Conservation (phyloP, 1,140 invertebrate genomes). For the Halesus radiatus region DNA sequence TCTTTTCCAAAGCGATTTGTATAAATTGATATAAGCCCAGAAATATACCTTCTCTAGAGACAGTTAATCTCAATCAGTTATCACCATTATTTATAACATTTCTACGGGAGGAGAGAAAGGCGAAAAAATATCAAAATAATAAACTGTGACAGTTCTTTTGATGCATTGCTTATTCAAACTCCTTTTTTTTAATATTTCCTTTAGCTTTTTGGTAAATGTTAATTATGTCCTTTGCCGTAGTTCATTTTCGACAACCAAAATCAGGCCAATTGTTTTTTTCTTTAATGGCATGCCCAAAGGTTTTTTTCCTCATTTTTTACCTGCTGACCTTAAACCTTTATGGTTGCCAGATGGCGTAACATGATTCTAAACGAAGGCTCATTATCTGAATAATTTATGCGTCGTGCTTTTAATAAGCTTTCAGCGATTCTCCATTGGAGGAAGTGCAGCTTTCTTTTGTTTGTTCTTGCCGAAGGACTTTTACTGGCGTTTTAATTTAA, state of each 20-base stretch:
- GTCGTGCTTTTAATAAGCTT: constrained; percentile 38
- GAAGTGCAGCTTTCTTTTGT: constrained; percentile 28
- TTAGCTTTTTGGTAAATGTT: constrained; percentile 40
- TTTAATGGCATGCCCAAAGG: constrained; percentile 14
- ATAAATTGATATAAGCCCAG: too few species aligned
- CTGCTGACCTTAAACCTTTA: constrained; percentile 23
- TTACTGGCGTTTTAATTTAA: constrained; percentile 32
- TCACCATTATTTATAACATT: too few species aligned
- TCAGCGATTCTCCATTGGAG: constrained; percentile 27
- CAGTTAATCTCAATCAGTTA: too few species aligned
- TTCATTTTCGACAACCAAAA: constrained; percentile 37
- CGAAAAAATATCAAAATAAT: background rate
- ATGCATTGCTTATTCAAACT: constrained; percentile 36
- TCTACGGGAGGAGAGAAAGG: too few species aligned
- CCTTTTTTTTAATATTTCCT: constrained; percentile 18
- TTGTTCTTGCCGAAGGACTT: background rate
- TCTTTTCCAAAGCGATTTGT: too few species aligned
- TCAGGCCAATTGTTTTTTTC: constrained; percentile 48
- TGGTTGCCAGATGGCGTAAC: constrained; percentile 39
- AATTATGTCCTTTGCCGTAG: constrained; percentile 44
- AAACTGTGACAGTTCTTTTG: constrained; percentile 36
- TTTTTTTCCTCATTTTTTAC: background rate
- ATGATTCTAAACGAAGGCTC: constrained; percentile 22
- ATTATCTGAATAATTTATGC: constrained; percentile 35
- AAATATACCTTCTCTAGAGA: too few species aligned